Conservation (phyloP, 2,113 vertebrate species). For the Rhinogobius similis region DNA sequence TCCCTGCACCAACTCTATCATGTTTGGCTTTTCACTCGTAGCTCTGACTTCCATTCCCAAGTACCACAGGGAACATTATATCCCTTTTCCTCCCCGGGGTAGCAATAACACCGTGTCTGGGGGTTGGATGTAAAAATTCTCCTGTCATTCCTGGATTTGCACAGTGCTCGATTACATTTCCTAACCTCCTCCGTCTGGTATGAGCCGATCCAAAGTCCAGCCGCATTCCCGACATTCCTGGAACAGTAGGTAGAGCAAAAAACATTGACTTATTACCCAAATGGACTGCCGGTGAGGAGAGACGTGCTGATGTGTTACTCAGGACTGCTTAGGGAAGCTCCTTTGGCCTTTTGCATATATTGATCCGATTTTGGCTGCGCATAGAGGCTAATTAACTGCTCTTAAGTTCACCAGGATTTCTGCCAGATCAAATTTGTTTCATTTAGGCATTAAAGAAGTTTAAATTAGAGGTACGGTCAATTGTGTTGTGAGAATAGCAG, state of each 20-base stretch:
- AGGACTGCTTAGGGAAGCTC: conserved; percentile 41
- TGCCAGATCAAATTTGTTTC: conserved; percentile 11
- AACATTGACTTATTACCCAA: conserved; percentile 44
- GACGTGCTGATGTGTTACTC: conserved; percentile 31
- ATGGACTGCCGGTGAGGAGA: conserved; percentile 14
- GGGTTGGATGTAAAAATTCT: conserved; percentile 13
- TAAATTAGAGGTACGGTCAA: conserved; percentile 29
- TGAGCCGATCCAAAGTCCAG: conserved; percentile 17
- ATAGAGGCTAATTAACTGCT: conserved; percentile 49
- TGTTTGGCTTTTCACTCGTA: background rate
- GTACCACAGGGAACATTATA: conserved; percentile 7
- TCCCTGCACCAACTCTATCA: background rate
- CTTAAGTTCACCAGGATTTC: conserved; percentile 18
- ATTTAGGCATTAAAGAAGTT: conserved; percentile 42
- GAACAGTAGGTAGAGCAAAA: conserved; percentile 40
- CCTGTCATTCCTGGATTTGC: conserved; percentile 28
- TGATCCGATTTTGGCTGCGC: conserved; percentile 36
- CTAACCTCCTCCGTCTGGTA: conserved; percentile 42
- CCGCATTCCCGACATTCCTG: conserved; percentile 66
- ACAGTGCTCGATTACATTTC: conserved; percentile 30
- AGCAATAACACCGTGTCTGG: background rate
- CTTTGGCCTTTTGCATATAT: conserved; percentile 50
- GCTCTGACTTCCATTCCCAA: conserved; percentile 7
- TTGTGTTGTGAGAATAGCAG: conserved; percentile 7
- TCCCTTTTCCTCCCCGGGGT: background rate